Evolutionary conservation across 2,113 vertebrate genomes (phyloP), one percentile per base, ranked within the genome.

Genomic region (Sylvilagus bachmani): DNA sequence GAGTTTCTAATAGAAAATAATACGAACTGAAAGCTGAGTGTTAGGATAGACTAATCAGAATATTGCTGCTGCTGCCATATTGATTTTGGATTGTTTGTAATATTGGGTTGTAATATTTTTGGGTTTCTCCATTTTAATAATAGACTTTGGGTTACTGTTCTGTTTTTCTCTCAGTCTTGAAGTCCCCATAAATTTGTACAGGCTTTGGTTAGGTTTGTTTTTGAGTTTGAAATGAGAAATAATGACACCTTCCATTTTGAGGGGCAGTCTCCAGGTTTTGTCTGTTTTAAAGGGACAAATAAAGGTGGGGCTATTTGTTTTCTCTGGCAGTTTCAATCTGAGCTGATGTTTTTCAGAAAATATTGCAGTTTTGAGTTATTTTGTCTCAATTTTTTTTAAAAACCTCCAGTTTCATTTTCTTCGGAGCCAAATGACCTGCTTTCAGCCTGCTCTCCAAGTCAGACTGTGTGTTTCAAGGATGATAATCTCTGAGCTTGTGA

Each of bases 251-350:
- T 92, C 73, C 21, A 67, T 83, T 90, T 61, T 27, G 19, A 92
- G 36, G 29, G 82, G n/a, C 7, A 78, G 61, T 88, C 94, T 86
- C 77, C 83, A 89, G 55, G 17, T 95, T 93, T 83, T 95, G 36
- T 90, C 93, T 27, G 80, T 49, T 88, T 92, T 51, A 64, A 25
- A 79, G 25, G 19, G 6, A 61, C 25, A 83, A 51, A 75, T 71
- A 79, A 3, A 51, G 75, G 25, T 55, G 44, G 6, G 33, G 7
- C 91, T 88, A 77, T 85, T 94, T 96, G 38, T 95, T 95, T 96
- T 86, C 51, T 94, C 77, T 44, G 51, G 14, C 22, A 55, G 77
- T 93, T 96, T 94, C 36, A 36, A 67, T 94, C 85, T 69, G 31
- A 93, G 31, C 10, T 51, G 4, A 31, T 86, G 21, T 61, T 80